Base-by-base conservation (phyloP, 2,888 invertebrate species). In the Phengaris alcon region DNA sequence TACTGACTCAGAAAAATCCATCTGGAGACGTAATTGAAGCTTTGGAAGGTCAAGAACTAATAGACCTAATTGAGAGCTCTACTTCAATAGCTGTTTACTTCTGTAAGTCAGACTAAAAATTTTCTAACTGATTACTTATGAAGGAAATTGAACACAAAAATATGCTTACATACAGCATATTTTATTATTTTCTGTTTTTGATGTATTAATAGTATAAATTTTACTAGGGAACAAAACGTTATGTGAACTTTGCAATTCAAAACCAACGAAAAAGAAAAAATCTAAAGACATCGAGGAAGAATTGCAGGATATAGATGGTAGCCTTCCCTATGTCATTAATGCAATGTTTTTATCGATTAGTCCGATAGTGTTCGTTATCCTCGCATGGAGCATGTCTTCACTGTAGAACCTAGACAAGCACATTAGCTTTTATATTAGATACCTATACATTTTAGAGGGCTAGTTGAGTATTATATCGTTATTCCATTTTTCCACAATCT, bases 1-100 rank as follows among this genome's bases (percentile, higher is more conserved):
- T 98, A 77, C 88, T 98, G 82, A 96, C 97, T 59, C 97, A 98
- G 90, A 98, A 98, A 88, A 97, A 98, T 91, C 98, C 98, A 74
- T 96, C 97, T 72, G 97, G 97, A 68, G 98, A 98, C 85, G 95
- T 97, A 74, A 98, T 98, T 81, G 98, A 98, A 91, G 97, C 97
- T 80, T 90, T 97, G 22, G 97, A 97, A 88, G 98, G 98, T 68
- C 96, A 96, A 83, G 96, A 96, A 76, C 93, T 98, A 74, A 88
- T 96, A 68, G 94, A 95, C 77, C 87, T 97, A 77, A 97, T 98
- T 80, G 95, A 96, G 84, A 95, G 96, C 78, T 96, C 97, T 68
- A 96, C 96, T 80, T 97, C 97, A 57, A 92, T 98, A 79, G 98
- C 98, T 8, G 97, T 98, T 51, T 98, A 97, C 88, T 98, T 98